These are phyloP conservation scores for Phymanthus crucifer DNA, from an alignment of 92 coral and sea anemone species.

Conservation along the genomic window DNA sequence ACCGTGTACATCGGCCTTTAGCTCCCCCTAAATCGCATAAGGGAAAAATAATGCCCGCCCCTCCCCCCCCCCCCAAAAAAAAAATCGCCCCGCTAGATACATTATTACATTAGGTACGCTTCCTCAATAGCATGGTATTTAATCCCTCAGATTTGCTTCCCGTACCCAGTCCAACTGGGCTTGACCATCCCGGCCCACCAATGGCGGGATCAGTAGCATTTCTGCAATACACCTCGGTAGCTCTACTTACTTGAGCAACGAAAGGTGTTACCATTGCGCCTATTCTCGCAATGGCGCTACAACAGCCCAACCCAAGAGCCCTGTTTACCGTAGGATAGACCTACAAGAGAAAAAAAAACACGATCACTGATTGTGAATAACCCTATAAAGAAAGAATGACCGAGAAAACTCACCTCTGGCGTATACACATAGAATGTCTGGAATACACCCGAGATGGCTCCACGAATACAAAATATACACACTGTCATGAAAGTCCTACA, in stretches of 20 bases:
- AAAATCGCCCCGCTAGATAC: too few species aligned
- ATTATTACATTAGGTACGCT: too few species aligned
- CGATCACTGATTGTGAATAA: not conserved
- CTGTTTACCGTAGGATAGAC: conserved; percentile 77
- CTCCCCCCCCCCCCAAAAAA: too few species aligned
- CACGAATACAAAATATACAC: conserved; percentile 87
- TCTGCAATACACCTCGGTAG: too few species aligned
- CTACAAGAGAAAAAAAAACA: conserved; percentile 12
- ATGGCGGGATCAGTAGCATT: too few species aligned
- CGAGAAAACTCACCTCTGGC: conserved; percentile 70
- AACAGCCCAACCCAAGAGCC: conserved; percentile 72
- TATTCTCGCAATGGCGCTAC: conserved; percentile 71
- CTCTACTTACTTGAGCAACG: conserved; percentile 64
- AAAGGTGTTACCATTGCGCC: conserved; percentile 82
- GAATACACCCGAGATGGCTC: conserved; percentile 84
- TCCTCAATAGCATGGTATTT: too few species aligned
- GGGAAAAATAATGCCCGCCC: too few species aligned
- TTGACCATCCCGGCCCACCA: too few species aligned
- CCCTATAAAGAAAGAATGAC: not conserved
- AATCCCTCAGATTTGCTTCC: too few species aligned
- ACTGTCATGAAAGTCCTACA: conserved; percentile 74
- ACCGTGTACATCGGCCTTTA: too few species aligned
- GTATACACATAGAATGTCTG: conserved; percentile 90
- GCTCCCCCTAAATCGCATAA: too few species aligned
- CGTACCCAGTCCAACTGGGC: too few species aligned